Conservation (phyloP, 2,113 vertebrate genomes). For the Seriola rivoliana region DNA sequence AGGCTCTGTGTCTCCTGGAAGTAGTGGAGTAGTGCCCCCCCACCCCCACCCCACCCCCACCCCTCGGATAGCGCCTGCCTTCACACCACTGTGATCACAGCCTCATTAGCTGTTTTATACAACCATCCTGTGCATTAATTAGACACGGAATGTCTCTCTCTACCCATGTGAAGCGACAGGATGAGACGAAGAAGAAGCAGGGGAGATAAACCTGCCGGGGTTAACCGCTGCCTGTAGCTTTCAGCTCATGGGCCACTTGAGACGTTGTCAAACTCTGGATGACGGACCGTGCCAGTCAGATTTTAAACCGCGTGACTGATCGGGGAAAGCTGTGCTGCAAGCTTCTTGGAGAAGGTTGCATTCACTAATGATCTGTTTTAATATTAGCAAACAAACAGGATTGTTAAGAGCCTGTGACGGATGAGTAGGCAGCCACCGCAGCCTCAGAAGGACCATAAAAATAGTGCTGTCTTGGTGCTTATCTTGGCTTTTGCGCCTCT, state of each 20-base stretch:
- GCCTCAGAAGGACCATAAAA: conserved; percentile 58
- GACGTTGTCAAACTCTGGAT: conserved; percentile 19
- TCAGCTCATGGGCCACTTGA: conserved; percentile 44
- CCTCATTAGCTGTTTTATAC: conserved; percentile 95
- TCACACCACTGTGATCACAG: conserved; percentile 94
- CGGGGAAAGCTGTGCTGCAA: not conserved
- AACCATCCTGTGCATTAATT: conserved; percentile 95
- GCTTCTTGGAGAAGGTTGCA: conserved; percentile 11
- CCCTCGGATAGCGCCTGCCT: conserved; percentile 85
- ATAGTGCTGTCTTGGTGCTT: conserved; percentile 67
- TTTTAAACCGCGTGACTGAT: conserved; percentile 1
- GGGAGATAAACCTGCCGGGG: conserved; percentile 83
- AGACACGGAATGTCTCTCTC: conserved; percentile 91
- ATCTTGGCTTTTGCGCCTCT: conserved; percentile 43
- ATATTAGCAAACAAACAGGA: conserved; percentile 46
- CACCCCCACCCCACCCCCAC: conserved; percentile 60
- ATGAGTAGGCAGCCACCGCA: conserved; percentile 40
- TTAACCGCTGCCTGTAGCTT: conserved; percentile 85
- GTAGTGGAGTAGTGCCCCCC: conserved; percentile 83
- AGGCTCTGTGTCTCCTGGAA: conserved; percentile 85
- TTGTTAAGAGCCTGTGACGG: conserved; percentile 26
- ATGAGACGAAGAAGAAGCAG: conserved; percentile 58
- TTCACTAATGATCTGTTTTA: conserved; percentile 48
- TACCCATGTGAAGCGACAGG: conserved; percentile 86
- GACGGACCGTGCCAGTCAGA: conserved; percentile 5